phyloP scores from a whole-genome alignment of 2,797 vertebrate genomes.

The Nannoperca australis region DNA sequence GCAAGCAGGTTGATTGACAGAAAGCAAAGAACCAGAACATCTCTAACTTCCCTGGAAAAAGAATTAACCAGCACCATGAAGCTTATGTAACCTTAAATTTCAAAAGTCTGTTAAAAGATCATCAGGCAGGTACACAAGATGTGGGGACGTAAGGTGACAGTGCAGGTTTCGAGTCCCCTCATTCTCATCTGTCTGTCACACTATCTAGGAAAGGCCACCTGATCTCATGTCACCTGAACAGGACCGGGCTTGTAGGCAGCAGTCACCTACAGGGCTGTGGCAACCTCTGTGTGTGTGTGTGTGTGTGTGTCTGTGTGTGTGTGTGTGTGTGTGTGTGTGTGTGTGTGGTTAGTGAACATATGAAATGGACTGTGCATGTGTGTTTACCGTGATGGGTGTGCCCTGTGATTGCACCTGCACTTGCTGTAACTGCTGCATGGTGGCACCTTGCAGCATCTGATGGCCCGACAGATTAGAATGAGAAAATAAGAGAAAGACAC shows the following conservation, averaged over 20 bases:
- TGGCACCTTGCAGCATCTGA: constrained; percentile 90
- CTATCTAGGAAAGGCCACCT: constrained; percentile 64
- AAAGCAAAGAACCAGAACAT: constrained; percentile 19
- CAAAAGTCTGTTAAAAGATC: constrained; percentile 31
- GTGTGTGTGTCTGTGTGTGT: constrained; percentile 58
- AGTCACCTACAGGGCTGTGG: constrained; percentile 25
- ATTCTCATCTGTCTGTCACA: constrained; percentile 56
- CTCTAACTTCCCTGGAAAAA: constrained; percentile 17
- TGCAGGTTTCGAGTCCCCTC: constrained; percentile 44
- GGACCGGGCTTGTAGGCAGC: constrained; percentile 17
- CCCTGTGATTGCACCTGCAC: constrained; percentile 89
- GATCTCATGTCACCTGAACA: constrained; percentile 66
- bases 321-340: constrained; percentile 51
- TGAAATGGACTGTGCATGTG: constrained; percentile 53
- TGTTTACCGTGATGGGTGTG: constrained; percentile 90
- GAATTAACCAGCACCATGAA: constrained; percentile 21
- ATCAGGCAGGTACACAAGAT: constrained; percentile 29
- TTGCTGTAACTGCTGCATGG: constrained; percentile 90
- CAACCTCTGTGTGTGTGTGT: constrained; percentile 11
- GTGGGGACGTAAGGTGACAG: constrained; percentile 39
- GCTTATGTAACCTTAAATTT: constrained; percentile 21
- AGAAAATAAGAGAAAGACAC: constrained; percentile 78
- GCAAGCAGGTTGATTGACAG: constrained; percentile 37
- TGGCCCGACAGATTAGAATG: constrained; percentile 75
- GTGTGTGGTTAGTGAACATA: constrained; percentile 33